Base-by-base conservation (phyloP, 2,113 vertebrate genomes). In the Phyllostomus hastatus region DNA sequence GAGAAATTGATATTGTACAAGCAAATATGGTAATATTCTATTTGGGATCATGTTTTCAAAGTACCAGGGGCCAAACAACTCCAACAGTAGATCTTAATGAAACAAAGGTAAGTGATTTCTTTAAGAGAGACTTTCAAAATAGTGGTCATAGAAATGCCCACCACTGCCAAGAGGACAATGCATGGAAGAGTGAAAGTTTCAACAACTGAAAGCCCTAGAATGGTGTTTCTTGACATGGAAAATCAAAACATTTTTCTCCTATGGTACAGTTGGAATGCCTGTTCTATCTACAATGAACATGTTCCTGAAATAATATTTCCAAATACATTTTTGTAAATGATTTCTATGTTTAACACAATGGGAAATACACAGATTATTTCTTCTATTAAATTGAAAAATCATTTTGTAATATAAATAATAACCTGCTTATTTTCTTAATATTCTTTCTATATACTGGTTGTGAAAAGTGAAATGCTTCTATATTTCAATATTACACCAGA, bases 271-370 rank as follows among this genome's bases (percentile, higher is more conserved):
- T 41, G 33, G 8, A 66, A 22, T 31, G 3, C 43, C 59, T 64
- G 76, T n/a, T 67, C 41, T 66, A 15, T 67, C 41, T 66, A 15
- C 31, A 88, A 19, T 28, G n/a, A 84, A 57, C 10, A 28, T 66
- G 5, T 67, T 95, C 35, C 35, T 81, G 38, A 92, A 81, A 88
- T 91, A 90, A 43, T 54, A 61, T 76, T 86, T 90, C 31, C 10
- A 95, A 92, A 52, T 54, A 57, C 33, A 57, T 90, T 87, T 93
- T 87, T 59, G 11, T 59, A 48, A 87, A 59, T 66, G 11, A 84
- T 84, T 95, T 84, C 15, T 80, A 88, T 48, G 87, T 88, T 95
- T 90, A 94, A 54, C 57, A 73, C 16, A 73, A 19, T 57, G 28
- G 33, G 19, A 96, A 83, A 72, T 64, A 7, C 2, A 81, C 0